Evolutionary conservation across 1,140 invertebrate species (phyloP), one percentile per base, ranked within the genome.

Genomic region (Drosophila ficusphila): DNA sequence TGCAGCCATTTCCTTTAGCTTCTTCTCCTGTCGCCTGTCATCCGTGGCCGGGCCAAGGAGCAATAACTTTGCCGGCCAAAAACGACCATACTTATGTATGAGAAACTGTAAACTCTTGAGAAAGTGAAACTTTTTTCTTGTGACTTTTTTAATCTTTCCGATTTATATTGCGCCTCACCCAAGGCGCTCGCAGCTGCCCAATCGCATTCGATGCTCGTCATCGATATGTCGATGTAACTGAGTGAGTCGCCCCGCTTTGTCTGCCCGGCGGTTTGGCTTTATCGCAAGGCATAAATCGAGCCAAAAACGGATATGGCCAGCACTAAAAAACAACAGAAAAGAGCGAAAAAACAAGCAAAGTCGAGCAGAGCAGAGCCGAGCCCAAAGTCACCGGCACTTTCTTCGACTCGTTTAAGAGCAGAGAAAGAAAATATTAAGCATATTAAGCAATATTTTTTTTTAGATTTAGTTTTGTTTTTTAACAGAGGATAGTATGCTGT

Each of bases 211-310:
- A 36, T 52, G 67, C 58, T 70, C 58, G 62, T 68, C 44, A 78
- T 54, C 56, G 53, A 53, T 62, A 57, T 47, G 42, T 58, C 60
- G 74, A 70, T 86, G 68, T 85, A 76, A 86, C 81, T 85, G 51
- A 79, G 70, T 79, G 76, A 68, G 70, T 61, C 44, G 51, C 38
- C 48, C 49, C 48, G 39, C 21, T 54, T 31, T 54, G 65, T 46
- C 48, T 44, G 39, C 39, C 47, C 23, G 39, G 57, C 42, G 56
- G 49, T 33, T 56, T 72, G 64, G 6, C 44, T 42, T 78, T 76
- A 88, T 82, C 82, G 73, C 76, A 71, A 82, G 77, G 82, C 82
- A 88, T 88, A 82, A 88, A 88, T 88, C 77, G 82, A 82, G 64
- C 70, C 74, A 88, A 89, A 88, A 88, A 88, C 82, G 82, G 82